phyloP scores from a whole-genome alignment of 2,888 invertebrate genomes.

The Chirona hameri region DNA sequence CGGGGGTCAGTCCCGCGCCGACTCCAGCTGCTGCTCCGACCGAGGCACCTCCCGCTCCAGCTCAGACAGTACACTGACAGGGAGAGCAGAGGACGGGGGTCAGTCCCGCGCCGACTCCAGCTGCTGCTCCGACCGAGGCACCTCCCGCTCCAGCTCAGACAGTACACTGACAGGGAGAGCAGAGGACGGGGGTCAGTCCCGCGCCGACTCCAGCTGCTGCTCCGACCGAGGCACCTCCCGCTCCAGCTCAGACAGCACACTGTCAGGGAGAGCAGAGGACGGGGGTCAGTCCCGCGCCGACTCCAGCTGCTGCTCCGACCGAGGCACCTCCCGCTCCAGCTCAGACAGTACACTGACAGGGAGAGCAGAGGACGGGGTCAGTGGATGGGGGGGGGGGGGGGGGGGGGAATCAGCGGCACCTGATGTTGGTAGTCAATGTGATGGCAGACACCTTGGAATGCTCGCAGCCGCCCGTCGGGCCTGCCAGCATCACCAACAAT shows the following conservation, averaged over 20 bases:
- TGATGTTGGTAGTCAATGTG: no score
- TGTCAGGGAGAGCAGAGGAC: not conserved
- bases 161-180: not conserved
- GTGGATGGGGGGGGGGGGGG: no score
- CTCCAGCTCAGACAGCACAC: not conserved
- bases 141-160: slow-evolving; percentile 5
- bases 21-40: slow-evolving; percentile 52
- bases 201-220: slow-evolving; percentile 51
- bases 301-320: slow-evolving; percentile 51
- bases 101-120: slow-evolving; percentile 49
- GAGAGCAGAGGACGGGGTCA: not conserved
- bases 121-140: slow-evolving; percentile 48
- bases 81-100: not conserved
- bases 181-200: slow-evolving; percentile 38
- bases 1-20: slow-evolving; percentile 45
- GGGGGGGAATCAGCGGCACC: no score
- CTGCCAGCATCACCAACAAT: no score
- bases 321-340: slow-evolving; percentile 5
- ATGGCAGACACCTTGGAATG: no score
- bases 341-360: not conserved
- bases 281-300: slow-evolving; percentile 46
- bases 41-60: slow-evolving; percentile 4
- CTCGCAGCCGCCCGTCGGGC: no score
- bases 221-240: slow-evolving; percentile 44
- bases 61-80: not conserved